Evolutionary conservation across 1,140 invertebrate genomes (phyloP), one percentile per base, ranked within the genome.

Genomic region (Camponotus floridanus): DNA sequence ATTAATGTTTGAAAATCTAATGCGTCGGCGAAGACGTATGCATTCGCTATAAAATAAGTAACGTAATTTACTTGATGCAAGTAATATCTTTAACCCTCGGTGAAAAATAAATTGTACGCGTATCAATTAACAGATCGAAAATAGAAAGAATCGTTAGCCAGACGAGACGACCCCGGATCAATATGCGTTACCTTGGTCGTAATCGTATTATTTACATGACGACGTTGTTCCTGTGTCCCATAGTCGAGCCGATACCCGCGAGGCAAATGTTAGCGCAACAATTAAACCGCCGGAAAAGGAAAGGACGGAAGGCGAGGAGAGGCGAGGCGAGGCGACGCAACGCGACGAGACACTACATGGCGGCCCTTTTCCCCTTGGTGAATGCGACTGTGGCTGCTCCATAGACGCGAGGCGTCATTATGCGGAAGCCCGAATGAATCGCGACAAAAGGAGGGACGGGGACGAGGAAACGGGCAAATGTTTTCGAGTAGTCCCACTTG

Each of bases 211-310:
- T 83, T 81, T 73, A 81, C 79, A 33, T 48, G 68, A 70, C n/a
- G 57, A 76, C n/a, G 42, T 64, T 21, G 42, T 64, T 21, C 39
- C 71, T 68, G 13, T 6, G 78, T 59, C 21, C 33, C 57, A 15
- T 26, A 42, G 55, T 15, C 42, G 90, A 90, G 93, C 92, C 92
- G 92, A 91, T 93, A 90, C 86, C 89, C 89, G 87, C 89, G 90
- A 88, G 89, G 86, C 91, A 93, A 94, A 94, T 92, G 92, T 93
- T 93, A 87, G 85, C 86, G 86, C 91, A 90, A 93, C 92, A 94
- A 94, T 93, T 94, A 93, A 90, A 91, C 64, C 64, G 88, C 85
- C 74, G 78, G 84, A 84, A 89, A 65, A 89, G 81, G 88, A 84
- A 90, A 83, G 71, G 85, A 87, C 79, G 81, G 86, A 78, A 85